Evolutionary conservation across 92 coral and sea anemone genomes (phyloP).

Genomic region (Palythoa grandiflora): DNA sequence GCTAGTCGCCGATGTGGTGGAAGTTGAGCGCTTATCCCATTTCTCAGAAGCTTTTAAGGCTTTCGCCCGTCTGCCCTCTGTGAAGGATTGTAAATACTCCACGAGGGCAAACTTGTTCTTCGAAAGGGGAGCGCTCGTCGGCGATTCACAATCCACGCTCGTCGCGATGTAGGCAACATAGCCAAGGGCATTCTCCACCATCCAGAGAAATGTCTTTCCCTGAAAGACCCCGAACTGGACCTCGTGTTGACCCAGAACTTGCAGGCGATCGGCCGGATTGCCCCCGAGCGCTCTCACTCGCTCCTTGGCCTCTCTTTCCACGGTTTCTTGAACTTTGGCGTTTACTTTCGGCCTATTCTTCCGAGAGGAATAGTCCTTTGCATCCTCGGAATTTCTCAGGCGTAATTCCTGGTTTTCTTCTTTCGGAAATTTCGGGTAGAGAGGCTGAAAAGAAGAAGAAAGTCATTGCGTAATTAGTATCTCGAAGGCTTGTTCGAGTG

Average conservation of each 20-base stretch:
- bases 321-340: background rate
- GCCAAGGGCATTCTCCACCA: constrained; percentile 13
- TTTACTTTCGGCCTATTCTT: background rate
- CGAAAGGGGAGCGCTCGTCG: background rate
- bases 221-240: background rate
- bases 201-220: background rate
- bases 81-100: background rate
- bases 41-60: background rate
- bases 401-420: no score
- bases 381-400: background rate
- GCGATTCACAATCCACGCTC: background rate
- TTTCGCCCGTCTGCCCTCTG: background rate
- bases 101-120: background rate
- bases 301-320: background rate
- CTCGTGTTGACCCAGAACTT: background rate
- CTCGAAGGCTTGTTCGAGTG: no score
- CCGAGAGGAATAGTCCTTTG: background rate
- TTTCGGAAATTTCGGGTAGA: no score
- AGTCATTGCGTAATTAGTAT: no score
- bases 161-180: background rate
- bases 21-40: background rate
- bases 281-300: background rate
- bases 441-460: no score
- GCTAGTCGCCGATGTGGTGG: background rate
- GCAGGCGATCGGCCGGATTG: background rate